These are phyloP conservation scores for Acrocephalus kingi DNA, from an alignment of 2,113 vertebrate genomes.

Conservation along the genomic window DNA sequence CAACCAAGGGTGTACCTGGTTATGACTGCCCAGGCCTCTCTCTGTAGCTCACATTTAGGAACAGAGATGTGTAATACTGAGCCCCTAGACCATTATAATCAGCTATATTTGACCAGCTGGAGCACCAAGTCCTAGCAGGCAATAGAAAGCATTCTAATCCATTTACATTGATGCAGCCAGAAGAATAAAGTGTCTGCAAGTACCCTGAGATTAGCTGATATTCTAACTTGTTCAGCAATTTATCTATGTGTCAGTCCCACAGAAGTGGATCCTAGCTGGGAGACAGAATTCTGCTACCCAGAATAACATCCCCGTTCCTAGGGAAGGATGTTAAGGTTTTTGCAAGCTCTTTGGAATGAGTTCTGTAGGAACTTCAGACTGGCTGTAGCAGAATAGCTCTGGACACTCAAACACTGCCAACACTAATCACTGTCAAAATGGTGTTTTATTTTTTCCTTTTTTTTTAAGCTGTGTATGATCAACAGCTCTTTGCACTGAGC, in stretches of 20 bases:
- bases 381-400: background rate
- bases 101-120: background rate
- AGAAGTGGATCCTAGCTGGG: background rate
- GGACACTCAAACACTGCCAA: background rate
- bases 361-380: background rate
- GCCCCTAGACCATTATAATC: background rate
- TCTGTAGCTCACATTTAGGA: background rate
- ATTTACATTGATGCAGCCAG: conserved; percentile 3
- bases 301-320: background rate
- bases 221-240: background rate
- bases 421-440: background rate
- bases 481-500: background rate
- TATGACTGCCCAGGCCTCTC: background rate
- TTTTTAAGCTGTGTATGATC: background rate
- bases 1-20: background rate
- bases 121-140: background rate
- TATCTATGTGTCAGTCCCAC: background rate
- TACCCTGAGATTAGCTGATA: background rate
- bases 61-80: background rate
- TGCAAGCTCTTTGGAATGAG: background rate
- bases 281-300: background rate
- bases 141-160: conserved; percentile 34
- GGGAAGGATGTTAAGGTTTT: background rate
- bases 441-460: background rate
- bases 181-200: background rate